Base-by-base conservation (phyloP, 2,888 invertebrate species). In the Idaea straminata region DNA sequence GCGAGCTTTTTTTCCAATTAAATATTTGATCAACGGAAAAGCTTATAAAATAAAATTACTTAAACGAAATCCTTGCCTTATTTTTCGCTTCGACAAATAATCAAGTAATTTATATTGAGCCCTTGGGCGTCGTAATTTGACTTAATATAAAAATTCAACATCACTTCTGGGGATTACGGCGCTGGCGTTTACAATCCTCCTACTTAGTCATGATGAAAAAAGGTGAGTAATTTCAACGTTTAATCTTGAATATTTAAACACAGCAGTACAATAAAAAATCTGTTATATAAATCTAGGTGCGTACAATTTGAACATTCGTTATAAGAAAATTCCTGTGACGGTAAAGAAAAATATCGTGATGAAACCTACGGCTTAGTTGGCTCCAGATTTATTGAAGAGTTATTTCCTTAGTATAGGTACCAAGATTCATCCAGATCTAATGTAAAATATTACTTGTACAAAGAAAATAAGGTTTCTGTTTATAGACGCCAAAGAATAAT, bases 31-130 rank as follows among this genome's bases (percentile, higher is more conserved):
- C 47, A 47, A 47, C 47, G 47, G 13, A 47, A 47, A 47, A 47
- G 47, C 47, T 47, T 47, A 47, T 47, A 47, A 47, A 47, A 47
- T 47, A 47, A 47, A 47, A 47, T 47, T 47, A 47, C 47, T 47
- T 64, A 66, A 64, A 66, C 64, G 38, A 60, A 68, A 66, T 65
- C 64, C 35, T 61, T 66, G 59, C 65, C 65, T 62, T 62, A 67
- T 66, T 70, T 70, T 66, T 61, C 62, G 61, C 64, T 58, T 35
- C 61, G 36, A 38, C 58, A 65, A 70, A 67, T 69, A 61, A 69
- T 67, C 67, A 59, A 38, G 63, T 70, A 65, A 70, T 70, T 68
- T 68, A 68, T 66, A 67, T 69, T 62, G 64, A 64, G 67, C 65
- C 69, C 68, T 57, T 35, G 57, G 66, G 68, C 65, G n/a, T 36